Evolutionary conservation across 2,113 vertebrate species (phyloP).

Genomic region (Solea solea): DNA sequence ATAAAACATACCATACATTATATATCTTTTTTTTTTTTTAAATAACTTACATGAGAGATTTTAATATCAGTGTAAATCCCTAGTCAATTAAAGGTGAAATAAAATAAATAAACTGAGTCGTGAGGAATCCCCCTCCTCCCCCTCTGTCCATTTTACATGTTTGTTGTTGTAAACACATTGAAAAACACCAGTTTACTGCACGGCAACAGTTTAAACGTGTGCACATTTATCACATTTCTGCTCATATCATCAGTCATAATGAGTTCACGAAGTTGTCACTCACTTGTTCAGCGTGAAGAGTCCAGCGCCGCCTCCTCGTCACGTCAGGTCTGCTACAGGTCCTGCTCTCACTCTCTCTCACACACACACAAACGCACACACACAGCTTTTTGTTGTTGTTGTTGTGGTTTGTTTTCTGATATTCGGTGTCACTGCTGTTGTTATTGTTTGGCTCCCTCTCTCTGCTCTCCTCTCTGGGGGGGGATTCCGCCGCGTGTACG

Average conservation of each 20-base stretch:
- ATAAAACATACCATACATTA: too few relatives aligned
- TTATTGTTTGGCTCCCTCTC: neutral
- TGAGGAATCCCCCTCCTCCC: too few relatives aligned
- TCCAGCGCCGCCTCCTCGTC: slow-evolving; percentile 38
- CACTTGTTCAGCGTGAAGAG: slow-evolving; percentile 47
- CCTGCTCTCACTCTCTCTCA: slow-evolving; percentile 7
- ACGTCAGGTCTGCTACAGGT: slow-evolving; percentile 46
- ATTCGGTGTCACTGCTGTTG: neutral
- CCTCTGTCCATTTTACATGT: too few relatives aligned
- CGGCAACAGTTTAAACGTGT: neutral
- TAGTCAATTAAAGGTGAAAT: too few relatives aligned
- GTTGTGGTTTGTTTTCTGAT: neutral
- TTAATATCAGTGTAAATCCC: too few relatives aligned
- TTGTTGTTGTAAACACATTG: too few relatives aligned
- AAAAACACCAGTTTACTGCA: too few relatives aligned
- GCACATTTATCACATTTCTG: neutral
- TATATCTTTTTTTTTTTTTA: too few relatives aligned
- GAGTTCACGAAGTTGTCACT: slow-evolving; percentile 18
- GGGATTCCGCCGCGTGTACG: slow-evolving; percentile 12
- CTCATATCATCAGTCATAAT: too few relatives aligned
- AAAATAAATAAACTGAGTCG: too few relatives aligned
- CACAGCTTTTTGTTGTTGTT: neutral
- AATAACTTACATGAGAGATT: too few relatives aligned
- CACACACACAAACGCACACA: too few relatives aligned
- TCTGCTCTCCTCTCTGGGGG: neutral